Percentiles rank a stretch among this genome's conserved stretches.
Evolutionary conservation across 2,888 invertebrate species (phyloP).

Genomic region (Lasius platythorax): DNA sequence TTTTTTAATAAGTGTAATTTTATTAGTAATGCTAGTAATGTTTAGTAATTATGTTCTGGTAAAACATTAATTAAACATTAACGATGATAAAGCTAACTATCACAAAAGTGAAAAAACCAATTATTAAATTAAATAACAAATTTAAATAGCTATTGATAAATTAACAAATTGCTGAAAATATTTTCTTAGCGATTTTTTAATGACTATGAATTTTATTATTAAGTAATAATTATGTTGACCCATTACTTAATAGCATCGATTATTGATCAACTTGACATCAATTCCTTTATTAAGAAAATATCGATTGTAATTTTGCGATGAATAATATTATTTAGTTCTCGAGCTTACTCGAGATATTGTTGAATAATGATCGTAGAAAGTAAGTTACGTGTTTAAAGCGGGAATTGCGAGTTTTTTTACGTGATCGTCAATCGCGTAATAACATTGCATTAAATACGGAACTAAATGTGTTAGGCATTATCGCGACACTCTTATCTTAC

Average conservation of each 20-base stretch:
- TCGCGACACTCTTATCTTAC: neutral
- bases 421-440: neutral
- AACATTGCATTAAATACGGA: neutral
- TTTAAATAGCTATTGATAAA: neutral
- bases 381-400: conserved; percentile 25
- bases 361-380: conserved; percentile 29
- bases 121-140: conserved; percentile 9
- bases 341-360: neutral
- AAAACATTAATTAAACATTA: neutral
- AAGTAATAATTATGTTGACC: neutral
- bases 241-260: neutral
- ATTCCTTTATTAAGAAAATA: neutral
- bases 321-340: neutral
- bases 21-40: neutral
- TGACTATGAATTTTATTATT: neutral
- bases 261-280: neutral
- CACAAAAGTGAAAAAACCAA: neutral
- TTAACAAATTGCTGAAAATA: neutral
- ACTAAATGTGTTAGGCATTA: neutral
- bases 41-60: neutral
- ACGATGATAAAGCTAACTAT: neutral
- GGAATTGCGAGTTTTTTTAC: neutral
- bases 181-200: neutral
- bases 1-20: neutral
- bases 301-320: neutral